Base-by-base conservation (phyloP, 2,888 invertebrate species). In the Drosophila multiciliata region DNA sequence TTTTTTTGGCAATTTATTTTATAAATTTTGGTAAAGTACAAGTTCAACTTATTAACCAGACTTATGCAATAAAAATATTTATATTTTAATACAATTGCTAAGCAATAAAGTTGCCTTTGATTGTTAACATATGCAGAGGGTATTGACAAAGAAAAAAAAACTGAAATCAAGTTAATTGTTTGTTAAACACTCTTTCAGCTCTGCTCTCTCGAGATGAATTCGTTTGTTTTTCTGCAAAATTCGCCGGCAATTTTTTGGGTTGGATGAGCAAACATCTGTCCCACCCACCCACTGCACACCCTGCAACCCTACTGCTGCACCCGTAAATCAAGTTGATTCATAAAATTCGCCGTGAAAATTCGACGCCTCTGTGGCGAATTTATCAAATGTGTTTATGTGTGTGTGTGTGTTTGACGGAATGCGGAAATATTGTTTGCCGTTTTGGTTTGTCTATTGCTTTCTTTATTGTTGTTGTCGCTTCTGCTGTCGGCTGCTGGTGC, bases 361-460 rank as follows among this genome's bases (percentile, higher is more conserved):
- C 50, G 63, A 60, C 49, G 48, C 29, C 8, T 23, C 4, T 45
- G 74, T 73, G 73, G 78, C 74, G 82, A 82, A 80, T 82, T 78
- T 72, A 70, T 85, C 74, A 75, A 89, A 80, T 83, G 59, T 78
- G 64, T 81, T 63, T 83, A 73, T 58, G 11, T 42, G 38, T 38
- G 35, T 35, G 20, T 20, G 12, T 40, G 59, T 66, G 72, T 86
- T 66, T 83, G 73, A 60, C 61, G 87, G 88, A 87, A 87, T 87
- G 87, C 87, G 87, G 88, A 87, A 83, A 86, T 90, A 80, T 81
- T 78, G 80, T 83, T 82, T 80, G 75, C 64, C 69, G 45, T 69
- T 75, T 77, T 75, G 75, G 64, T 67, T 78, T 78, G 66, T 38
- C 74, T 72, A 72, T 61, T 55, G n/a, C 36, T 60, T 50, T 42